Base-by-base conservation (phyloP, 2,888 invertebrate genomes). In the Platynereis dumerilii region DNA sequence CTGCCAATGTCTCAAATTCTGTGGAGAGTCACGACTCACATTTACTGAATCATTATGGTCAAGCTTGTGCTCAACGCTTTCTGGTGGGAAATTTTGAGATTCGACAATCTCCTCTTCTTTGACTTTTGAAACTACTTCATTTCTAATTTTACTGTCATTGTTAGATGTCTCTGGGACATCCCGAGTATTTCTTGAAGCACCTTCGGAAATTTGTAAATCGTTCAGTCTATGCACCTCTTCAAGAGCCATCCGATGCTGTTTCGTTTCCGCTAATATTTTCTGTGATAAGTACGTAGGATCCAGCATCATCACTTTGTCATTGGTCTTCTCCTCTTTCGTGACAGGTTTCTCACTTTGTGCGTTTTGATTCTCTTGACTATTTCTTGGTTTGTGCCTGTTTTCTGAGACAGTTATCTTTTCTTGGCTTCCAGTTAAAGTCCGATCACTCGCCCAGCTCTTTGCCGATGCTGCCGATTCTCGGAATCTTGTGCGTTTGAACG, bases 221-320 rank as follows among this genome's bases (percentile, higher is more conserved):
- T n/a, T 20, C 3, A 10, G 27, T 2, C 62, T 45, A 64, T 69
- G 69, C 64, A 69, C 61, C 10, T 55, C 34, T 24, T 69, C 69
- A n/a, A 69, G 59, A 12, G 58, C 59, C 44, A 29, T 45, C 22
- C 60, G 20, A 28, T 69, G 58, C 2, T 52, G 52, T 27, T 24
- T n/a, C 0, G 69, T 69, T 42, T 69, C 69, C 1, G 66, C 62
- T 57, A 69, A 63, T 7, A 69, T 61, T 29, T 65, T 67, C 34
- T 65, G 66, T 7, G 69, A 64, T 24, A 69, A 55, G 26, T 28
- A 55, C 7, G 67, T 59, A 7, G 69, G 69, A 52, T 69, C 69
- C 22, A 64, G n/a, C 29, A 55, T 15, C 22, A 53, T 48, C 1
- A 55, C 3, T 22, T 56, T 42, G 10, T 39, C 57, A 42, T 34